These are phyloP conservation scores for Oryctes rhinoceros DNA, from an alignment of 1,140 invertebrate genomes.

Conservation along the genomic window DNA sequence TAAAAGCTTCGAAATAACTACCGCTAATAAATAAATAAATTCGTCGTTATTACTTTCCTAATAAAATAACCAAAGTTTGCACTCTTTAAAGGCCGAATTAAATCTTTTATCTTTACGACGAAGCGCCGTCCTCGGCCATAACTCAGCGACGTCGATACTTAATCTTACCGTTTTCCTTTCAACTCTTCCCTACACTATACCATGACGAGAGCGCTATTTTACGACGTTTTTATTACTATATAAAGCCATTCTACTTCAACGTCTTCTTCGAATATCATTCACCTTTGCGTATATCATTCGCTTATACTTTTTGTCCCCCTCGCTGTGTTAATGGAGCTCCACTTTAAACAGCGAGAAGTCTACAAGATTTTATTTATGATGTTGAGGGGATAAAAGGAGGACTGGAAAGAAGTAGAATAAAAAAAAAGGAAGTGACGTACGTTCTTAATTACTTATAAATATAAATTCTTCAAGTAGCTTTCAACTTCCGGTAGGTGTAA, in stretches of 20 bases:
- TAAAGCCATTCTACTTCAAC: constrained; percentile 13
- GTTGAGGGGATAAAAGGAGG: background rate
- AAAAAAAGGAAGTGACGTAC: background rate
- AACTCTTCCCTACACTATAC: background rate
- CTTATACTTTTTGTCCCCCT: background rate
- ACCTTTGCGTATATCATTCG: background rate
- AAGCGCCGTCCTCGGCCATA: background rate
- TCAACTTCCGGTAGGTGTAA: background rate
- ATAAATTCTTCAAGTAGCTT: constrained; percentile 16
- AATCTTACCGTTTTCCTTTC: constrained; percentile 18
- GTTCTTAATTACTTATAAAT: constrained; percentile 26
- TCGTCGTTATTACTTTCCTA: background rate
- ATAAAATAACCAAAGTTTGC: constrained; percentile 4
- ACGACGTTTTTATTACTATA: constrained; percentile 28
- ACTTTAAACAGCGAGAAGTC: background rate
- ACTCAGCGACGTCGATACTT: constrained; percentile 7
- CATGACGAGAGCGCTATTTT: background rate
- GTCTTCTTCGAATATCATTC: constrained; percentile 23
- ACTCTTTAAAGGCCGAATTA: background rate
- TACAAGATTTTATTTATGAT: constrained; percentile 19
- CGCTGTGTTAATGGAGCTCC: background rate
- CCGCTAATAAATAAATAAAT: background rate
- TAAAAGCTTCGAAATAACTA: too few relatives aligned
- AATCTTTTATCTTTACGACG: background rate
- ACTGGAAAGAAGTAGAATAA: too few relatives aligned